phyloP scores from a whole-genome alignment of 2,113 vertebrate species.

The Actenoides hombroni region DNA sequence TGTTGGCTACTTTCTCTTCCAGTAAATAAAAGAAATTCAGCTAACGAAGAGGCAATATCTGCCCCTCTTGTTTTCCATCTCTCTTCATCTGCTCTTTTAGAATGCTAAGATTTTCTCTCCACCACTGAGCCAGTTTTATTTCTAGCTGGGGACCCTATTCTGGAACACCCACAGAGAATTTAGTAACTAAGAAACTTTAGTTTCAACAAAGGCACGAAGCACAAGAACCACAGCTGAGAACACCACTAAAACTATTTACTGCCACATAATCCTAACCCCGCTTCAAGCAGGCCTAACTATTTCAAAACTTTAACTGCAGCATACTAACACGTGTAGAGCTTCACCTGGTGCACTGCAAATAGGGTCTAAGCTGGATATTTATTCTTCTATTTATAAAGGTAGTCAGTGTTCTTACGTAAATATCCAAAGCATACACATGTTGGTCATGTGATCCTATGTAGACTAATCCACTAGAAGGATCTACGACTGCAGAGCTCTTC shows the following conservation, averaged over 20 bases:
- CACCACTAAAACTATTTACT: not conserved
- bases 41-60: not conserved
- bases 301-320: not conserved
- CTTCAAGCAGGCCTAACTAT: not conserved
- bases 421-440: constrained; percentile 86
- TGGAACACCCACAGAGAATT: not conserved
- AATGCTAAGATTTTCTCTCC: not conserved
- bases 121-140: not conserved
- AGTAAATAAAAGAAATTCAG: not conserved
- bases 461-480: constrained; percentile 82
- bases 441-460: constrained; percentile 91
- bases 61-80: not conserved
- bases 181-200: not conserved
- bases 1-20: not conserved
- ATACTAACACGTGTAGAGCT: not conserved
- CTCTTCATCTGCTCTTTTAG: not conserved
- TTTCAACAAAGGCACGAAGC: not conserved
- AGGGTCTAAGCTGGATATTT: not conserved
- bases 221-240: not conserved
- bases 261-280: not conserved
- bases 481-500: constrained; percentile 86
- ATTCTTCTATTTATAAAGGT: not conserved
- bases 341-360: not conserved
- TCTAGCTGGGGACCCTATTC: not conserved
- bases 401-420: constrained; percentile 78